Conservation (phyloP, 2,113 vertebrate species). For the Larimichthys polyactis region DNA sequence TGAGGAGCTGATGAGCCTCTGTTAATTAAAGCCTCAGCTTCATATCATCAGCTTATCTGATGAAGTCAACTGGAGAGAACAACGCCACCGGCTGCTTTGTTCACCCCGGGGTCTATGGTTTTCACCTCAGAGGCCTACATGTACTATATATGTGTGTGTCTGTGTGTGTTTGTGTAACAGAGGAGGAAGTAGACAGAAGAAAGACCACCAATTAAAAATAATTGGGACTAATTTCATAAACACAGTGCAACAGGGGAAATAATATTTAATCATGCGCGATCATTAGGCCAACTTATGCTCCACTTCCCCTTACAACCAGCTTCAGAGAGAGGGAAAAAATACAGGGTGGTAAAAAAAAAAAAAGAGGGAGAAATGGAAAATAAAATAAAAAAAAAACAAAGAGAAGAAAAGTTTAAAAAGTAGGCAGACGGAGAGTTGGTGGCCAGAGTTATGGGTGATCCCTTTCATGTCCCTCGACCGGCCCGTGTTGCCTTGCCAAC, state of each 20-base stretch:
- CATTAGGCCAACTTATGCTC: conserved; percentile 69
- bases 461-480: conserved; percentile 77
- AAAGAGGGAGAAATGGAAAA: conserved; percentile 39
- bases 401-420: conserved; percentile 58
- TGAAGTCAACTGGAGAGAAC: conserved; percentile 56
- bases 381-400: conserved; percentile 50
- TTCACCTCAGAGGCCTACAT: conserved; percentile 28
- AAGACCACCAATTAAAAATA: conserved; percentile 82
- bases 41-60: conserved; percentile 77
- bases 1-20: conserved; percentile 63
- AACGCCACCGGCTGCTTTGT: conserved; percentile 57
- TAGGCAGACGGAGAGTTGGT: conserved; percentile 58
- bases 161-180: conserved; percentile 55
- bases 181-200: conserved; percentile 61
- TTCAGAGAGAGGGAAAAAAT: conserved; percentile 7
- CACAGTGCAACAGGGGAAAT: conserved; percentile 66
- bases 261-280: conserved; percentile 77
- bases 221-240: conserved; percentile 80
- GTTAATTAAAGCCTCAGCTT: conserved; percentile 78
- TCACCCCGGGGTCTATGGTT: conserved; percentile 30
- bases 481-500: conserved; percentile 73
- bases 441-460: conserved; percentile 68
- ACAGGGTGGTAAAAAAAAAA: not conserved
- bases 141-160: conserved; percentile 22
- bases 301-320: conserved; percentile 55